Percentiles rank a stretch among this genome's conserved stretches.
Conservation (phyloP, 1,140 invertebrate genomes). For the Drosophila pruinosa region DNA sequence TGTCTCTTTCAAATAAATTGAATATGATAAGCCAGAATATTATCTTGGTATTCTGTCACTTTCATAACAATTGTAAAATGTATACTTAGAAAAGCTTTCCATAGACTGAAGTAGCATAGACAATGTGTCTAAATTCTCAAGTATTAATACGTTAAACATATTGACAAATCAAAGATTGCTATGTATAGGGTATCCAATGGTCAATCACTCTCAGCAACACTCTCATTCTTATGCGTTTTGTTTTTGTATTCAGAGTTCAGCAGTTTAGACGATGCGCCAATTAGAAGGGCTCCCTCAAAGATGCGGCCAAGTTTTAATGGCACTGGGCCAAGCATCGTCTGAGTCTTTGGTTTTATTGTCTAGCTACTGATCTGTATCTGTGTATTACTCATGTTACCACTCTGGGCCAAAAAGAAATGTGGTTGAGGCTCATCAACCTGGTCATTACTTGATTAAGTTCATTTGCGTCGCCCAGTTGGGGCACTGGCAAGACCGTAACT, state of each 20-base stretch:
- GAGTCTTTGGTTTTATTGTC: constrained; percentile 69
- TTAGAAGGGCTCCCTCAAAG: constrained; percentile 59
- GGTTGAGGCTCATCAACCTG: constrained; percentile 62
- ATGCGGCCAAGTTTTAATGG: constrained; percentile 56
- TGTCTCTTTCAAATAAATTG: no score
- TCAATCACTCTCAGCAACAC: not conserved
- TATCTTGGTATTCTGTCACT: no score
- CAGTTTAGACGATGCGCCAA: constrained; percentile 56
- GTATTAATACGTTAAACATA: no score
- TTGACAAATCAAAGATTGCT: no score
- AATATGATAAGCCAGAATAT: no score
- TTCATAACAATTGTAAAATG: no score
- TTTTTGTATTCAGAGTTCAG: constrained; percentile 14
- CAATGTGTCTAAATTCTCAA: no score
- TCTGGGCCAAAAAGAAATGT: constrained; percentile 60
- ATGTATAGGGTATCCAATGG: not conserved
- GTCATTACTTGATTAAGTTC: constrained; percentile 80
- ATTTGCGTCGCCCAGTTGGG: constrained; percentile 59
- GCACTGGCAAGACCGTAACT: constrained; percentile 25
- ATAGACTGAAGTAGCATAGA: no score
- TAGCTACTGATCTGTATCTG: constrained; percentile 78
- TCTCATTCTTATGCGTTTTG: constrained; percentile 11
- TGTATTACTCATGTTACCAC: constrained; percentile 68
- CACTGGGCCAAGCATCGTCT: constrained; percentile 50
- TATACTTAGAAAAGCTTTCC: no score